Evolutionary conservation across 2,797 vertebrate species (phyloP), one percentile per base, ranked within the genome.

Genomic region (Darevskia mixta): DNA sequence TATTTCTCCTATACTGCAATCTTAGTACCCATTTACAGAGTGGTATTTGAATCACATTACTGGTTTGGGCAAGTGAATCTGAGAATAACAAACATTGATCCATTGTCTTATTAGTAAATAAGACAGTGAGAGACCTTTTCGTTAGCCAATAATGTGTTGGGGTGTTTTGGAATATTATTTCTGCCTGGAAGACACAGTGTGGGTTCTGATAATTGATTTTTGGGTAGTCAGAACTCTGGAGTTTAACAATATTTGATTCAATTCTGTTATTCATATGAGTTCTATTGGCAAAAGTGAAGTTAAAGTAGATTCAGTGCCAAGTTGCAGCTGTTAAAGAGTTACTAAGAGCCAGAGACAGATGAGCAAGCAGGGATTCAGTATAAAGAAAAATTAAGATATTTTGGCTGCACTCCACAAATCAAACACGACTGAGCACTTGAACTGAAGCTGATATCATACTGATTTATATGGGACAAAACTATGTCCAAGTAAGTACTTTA

Each of bases 301-400:
- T 88, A 71, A 71, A 79, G 38, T 88, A 79, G 75, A 83, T 17
- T 45, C 35, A 71, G n/a, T 83, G 81, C 81, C 81, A 88, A 88
- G 81, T 43, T 82, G 66, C 86, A 83, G 80, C 73, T 83, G 73
- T 69, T 83, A 77, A 45, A 71, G 61, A 55, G 69, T 88, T 88
- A 45, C 87, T 79, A 79, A 83, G 71, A 88, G 45, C 45, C 35
- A 83, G 73, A 87, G 86, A 81, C 35, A 64, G 71, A 87, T 81
- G 86, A 75, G 78, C 69, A 81, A 73, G 61, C 9, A 69, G 75
- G 81, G 75, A 88, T 58, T 83, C 13, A 32, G 45, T 41, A 78
- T 83, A 88, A 49, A 83, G 75, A 88, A 79, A 83, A 83, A 78
- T 29, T 32, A 83, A 88, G 27, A n/a, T 43, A 72, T 83, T 77